A percentile compares a stretch with the other conserved stretches of the same genome.
phyloP scores from a whole-genome alignment of 1,140 invertebrate genomes.

The Drosophila lowei region DNA sequence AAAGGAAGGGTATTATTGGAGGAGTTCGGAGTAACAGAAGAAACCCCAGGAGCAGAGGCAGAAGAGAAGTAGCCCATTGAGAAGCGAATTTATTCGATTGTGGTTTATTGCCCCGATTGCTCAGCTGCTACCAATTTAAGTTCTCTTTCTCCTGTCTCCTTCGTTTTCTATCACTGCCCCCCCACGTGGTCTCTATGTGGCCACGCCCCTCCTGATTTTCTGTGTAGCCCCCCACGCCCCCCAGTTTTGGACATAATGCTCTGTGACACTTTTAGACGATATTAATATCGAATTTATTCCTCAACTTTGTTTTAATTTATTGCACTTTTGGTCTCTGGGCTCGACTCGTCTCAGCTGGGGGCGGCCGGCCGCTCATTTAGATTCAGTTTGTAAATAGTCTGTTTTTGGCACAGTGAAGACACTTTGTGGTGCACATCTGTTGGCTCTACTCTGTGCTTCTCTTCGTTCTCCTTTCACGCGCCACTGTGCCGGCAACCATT shows the following conservation, averaged over 20 bases:
- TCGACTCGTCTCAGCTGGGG: slow-evolving; percentile 55
- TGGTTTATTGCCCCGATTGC: slow-evolving; percentile 79
- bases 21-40: background rate
- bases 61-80: slow-evolving; percentile 48
- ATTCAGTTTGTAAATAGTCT: background rate
- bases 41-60: slow-evolving; percentile 4
- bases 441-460: too few relatives aligned
- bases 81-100: slow-evolving; percentile 76
- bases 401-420: too few relatives aligned
- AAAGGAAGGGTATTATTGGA: background rate
- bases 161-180: slow-evolving; percentile 1
- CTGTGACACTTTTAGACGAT: slow-evolving; percentile 75
- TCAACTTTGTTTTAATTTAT: slow-evolving; percentile 67
- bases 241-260: slow-evolving; percentile 63
- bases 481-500: too few relatives aligned
- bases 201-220: slow-evolving; percentile 2
- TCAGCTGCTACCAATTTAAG: slow-evolving; percentile 62
- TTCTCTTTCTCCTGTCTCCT: slow-evolving; percentile 20
- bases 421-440: background rate
- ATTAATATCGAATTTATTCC: slow-evolving; percentile 76
- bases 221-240: background rate
- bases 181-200: too few relatives aligned
- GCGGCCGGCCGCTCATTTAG: slow-evolving; percentile 8
- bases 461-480: too few relatives aligned
- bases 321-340: slow-evolving; percentile 31